A percentile compares a stretch with the other conserved stretches of the same genome.
phyloP scores from a whole-genome alignment of 2,888 invertebrate species.

The Dolomedes plantarius region DNA sequence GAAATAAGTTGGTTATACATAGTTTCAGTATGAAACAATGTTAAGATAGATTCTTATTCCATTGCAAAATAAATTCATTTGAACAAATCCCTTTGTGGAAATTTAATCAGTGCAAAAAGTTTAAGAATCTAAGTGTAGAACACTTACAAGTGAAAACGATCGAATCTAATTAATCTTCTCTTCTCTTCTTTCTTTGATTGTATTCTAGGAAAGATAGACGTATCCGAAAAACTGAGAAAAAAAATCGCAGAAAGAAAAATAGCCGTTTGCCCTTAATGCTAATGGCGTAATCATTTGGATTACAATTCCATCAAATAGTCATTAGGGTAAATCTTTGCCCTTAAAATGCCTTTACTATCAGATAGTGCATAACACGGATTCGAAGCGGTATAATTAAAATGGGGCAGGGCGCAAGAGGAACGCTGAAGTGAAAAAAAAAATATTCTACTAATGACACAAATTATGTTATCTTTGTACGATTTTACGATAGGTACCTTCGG shows the following conservation, averaged over 20 bases:
- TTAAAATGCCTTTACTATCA: conserved; percentile 50
- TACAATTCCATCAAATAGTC: conserved; percentile 69
- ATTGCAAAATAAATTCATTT: no score
- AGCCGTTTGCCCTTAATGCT: conserved; percentile 34
- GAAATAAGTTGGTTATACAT: no score
- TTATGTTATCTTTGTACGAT: conserved; percentile 63
- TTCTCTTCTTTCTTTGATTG: conserved; percentile 46
- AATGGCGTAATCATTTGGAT: conserved; percentile 65
- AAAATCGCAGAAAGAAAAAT: conserved; percentile 22
- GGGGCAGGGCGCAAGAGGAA: neutral
- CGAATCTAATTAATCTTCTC: conserved; percentile 61
- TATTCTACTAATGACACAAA: conserved; percentile 44
- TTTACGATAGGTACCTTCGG: conserved; percentile 25
- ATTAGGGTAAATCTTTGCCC: conserved; percentile 53
- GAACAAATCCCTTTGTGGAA: no score
- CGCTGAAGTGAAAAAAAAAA: conserved; percentile 5
- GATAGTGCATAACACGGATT: conserved; percentile 40
- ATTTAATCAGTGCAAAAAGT: no score
- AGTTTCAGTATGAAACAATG: no score
- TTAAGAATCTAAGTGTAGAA: no score
- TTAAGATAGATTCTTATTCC: no score
- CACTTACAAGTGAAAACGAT: neutral
- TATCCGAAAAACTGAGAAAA: conserved; percentile 15
- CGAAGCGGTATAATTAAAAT: conserved; percentile 51
- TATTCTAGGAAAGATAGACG: conserved; percentile 32